These are phyloP conservation scores for Eupeodes latifasciatus DNA, from an alignment of 2,888 invertebrate species.

Conservation along the genomic window DNA sequence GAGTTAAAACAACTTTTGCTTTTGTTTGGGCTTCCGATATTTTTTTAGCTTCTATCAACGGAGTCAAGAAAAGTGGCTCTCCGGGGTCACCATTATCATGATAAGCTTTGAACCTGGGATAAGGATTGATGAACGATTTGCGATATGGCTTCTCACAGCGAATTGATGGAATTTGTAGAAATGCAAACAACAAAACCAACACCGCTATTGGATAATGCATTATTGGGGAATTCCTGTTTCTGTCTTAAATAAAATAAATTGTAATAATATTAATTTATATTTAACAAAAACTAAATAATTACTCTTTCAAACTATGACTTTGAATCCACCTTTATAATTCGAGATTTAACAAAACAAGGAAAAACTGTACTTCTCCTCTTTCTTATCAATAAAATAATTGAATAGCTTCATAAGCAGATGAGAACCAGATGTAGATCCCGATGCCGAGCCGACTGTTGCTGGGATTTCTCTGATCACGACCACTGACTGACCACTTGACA, in stretches of 20 bases:
- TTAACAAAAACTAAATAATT: not conserved
- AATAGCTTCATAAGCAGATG: not conserved
- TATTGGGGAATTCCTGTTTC: not conserved
- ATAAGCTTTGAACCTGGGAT: slow-evolving; percentile 81
- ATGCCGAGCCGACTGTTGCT: too few species aligned
- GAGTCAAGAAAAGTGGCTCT: slow-evolving; percentile 84
- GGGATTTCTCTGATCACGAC: too few species aligned
- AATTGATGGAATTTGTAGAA: slow-evolving; percentile 14
- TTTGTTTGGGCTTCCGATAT: slow-evolving; percentile 83
- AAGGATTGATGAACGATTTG: slow-evolving; percentile 83
- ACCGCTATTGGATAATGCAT: slow-evolving; percentile 2
- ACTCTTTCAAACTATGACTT: not conserved
- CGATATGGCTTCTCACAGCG: slow-evolving; percentile 71
- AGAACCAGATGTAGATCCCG: not conserved
- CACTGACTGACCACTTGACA: too few species aligned
- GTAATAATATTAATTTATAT: not conserved
- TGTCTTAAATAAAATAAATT: not conserved
- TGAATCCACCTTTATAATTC: not conserved
- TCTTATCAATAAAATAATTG: not conserved
- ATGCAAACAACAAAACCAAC: slow-evolving; percentile 8
- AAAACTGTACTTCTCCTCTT: not conserved
- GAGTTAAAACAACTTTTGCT: slow-evolving; percentile 81
- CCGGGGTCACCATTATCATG: slow-evolving; percentile 82
- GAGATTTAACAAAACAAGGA: not conserved
- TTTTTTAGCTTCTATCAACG: slow-evolving; percentile 80